A percentile compares a stretch with the other conserved stretches of the same genome.
Evolutionary conservation across 2,888 invertebrate genomes (phyloP).

Genomic region (Drosophila multiciliata): DNA sequence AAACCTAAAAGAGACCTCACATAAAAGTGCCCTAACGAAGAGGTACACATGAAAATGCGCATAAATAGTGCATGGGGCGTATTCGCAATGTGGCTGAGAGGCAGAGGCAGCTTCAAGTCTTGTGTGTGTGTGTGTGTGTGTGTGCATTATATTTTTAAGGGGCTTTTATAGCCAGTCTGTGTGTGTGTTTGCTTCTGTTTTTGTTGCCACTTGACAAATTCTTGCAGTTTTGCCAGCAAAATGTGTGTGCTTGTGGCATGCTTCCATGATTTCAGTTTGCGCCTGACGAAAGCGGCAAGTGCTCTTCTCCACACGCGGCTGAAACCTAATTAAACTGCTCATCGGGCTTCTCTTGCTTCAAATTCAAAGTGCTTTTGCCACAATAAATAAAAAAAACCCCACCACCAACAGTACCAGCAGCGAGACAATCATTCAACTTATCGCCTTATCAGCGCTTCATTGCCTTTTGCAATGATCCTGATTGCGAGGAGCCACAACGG

Average conservation of each 20-base stretch:
- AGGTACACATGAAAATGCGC: constrained; percentile 68
- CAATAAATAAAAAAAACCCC: constrained; percentile 6
- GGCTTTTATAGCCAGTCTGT: constrained; percentile 32
- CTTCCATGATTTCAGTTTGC: constrained; percentile 55
- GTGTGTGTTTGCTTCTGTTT: constrained; percentile 27
- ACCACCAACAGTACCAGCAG: constrained; percentile 15
- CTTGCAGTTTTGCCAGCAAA: constrained; percentile 73
- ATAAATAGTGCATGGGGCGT: constrained; percentile 69
- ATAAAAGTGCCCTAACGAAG: constrained; percentile 53
- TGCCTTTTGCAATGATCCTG: constrained; percentile 40
- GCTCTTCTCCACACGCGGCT: constrained; percentile 57
- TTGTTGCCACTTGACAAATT: constrained; percentile 73
- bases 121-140: constrained; percentile 19
- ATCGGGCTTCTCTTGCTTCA: constrained; percentile 28
- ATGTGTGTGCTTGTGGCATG: constrained; percentile 53
- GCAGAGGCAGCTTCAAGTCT: constrained; percentile 38
- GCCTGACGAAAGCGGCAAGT: constrained; percentile 59
- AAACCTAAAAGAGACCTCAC: constrained; percentile 42
- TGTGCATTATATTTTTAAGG: constrained; percentile 50
- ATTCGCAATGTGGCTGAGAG: constrained; percentile 49
- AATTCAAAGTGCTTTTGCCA: constrained; percentile 5
- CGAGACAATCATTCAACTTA: constrained; percentile 43
- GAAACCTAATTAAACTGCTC: constrained; percentile 69
- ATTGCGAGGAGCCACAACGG: constrained; percentile 38
- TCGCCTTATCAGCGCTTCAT: constrained; percentile 47